Evolutionary conservation across 2,113 vertebrate genomes (phyloP).

Genomic region (Ptilonorhynchus violaceus): DNA sequence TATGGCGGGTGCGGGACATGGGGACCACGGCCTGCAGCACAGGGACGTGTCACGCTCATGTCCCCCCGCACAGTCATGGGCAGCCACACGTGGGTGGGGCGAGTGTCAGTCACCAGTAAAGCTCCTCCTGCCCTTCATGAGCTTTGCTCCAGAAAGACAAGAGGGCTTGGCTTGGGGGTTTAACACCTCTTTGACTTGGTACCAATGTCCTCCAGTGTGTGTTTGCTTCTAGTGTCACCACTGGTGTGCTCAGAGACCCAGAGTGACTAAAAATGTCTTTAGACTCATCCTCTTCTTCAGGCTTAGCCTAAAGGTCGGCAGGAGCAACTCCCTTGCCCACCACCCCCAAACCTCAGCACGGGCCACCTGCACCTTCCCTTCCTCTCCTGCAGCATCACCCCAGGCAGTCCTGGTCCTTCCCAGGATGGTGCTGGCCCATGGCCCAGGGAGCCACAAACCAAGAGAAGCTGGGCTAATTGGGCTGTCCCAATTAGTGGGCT

Average conservation of each 20-base stretch:
- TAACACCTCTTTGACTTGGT: not conserved
- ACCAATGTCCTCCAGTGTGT: not conserved
- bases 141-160: not conserved
- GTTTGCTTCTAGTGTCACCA: not conserved
- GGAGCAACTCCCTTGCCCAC: not conserved
- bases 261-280: not conserved
- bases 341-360: not conserved
- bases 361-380: not conserved
- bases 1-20: not conserved
- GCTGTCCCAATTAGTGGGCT: too few species aligned
- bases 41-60: accelerated
- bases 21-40: not conserved
- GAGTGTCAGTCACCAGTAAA: not conserved
- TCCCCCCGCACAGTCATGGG: accelerated
- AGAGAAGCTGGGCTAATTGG: not conserved
- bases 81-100: accelerated
- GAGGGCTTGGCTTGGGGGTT: not conserved
- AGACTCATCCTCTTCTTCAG: not conserved
- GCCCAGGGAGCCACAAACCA: accelerated
- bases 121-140: not conserved
- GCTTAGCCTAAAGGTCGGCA: not conserved
- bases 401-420: accelerated
- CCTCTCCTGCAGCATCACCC: not conserved
- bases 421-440: accelerated
- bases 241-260: not conserved